These are phyloP conservation scores for Cygnus atratus DNA, from an alignment of 2,113 vertebrate species.

Conservation along the genomic window DNA sequence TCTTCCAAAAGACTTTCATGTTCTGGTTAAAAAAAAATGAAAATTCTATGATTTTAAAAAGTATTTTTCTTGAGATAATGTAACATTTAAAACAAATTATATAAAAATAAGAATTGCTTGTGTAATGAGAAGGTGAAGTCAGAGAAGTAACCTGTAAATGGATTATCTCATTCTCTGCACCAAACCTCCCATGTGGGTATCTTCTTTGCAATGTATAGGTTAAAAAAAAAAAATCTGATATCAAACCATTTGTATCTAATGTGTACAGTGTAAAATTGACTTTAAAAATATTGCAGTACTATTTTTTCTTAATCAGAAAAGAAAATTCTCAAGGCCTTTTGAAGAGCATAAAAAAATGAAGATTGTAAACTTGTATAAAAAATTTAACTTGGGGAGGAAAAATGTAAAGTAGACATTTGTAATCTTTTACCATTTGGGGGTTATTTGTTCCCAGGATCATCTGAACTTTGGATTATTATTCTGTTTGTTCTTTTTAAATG, in stretches of 20 bases:
- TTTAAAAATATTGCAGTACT: conserved; percentile 93
- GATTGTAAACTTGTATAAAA: conserved; percentile 87
- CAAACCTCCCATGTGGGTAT: conserved; percentile 70
- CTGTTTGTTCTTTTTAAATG: conserved; percentile 76
- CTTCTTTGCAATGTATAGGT: conserved; percentile 85
- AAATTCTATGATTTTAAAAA: conserved; percentile 81
- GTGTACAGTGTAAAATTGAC: conserved; percentile 94
- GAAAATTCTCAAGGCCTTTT: conserved; percentile 87
- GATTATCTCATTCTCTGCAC: conserved; percentile 68
- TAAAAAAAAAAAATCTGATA: conserved; percentile 81
- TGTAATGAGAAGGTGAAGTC: conserved; percentile 70
- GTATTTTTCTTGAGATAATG: conserved; percentile 84
- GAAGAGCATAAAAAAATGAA: conserved; percentile 86
- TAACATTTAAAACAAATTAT: conserved; percentile 83
- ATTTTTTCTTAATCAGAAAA: conserved; percentile 98
- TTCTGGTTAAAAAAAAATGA: conserved; percentile 77
- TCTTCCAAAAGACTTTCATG: conserved; percentile 81
- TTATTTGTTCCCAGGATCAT: conserved; percentile 88
- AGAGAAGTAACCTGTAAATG: conserved; percentile 74
- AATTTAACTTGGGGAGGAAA: conserved; percentile 78
- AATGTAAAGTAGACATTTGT: conserved; percentile 93
- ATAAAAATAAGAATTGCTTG: conserved; percentile 70
- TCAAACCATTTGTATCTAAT: conserved; percentile 84
- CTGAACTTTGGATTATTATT: conserved; percentile 81
- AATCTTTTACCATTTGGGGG: conserved; percentile 83